A percentile compares a stretch with the other conserved stretches of the same genome.
phyloP scores from a whole-genome alignment of 2,113 vertebrate genomes.

The Vanacampus margaritifer region DNA sequence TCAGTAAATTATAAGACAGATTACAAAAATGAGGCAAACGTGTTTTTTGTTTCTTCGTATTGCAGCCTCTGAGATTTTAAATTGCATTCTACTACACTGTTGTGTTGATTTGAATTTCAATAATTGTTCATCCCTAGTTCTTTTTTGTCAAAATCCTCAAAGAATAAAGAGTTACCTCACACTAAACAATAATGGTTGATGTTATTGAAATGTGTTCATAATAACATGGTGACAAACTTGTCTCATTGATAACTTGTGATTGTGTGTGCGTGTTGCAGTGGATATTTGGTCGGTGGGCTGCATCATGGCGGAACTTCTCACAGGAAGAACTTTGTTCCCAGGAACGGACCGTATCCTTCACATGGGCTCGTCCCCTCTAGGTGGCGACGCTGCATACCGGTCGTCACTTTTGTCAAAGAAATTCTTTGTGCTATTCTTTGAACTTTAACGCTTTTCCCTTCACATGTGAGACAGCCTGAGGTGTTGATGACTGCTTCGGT shows the following conservation, averaged over 20 bases:
- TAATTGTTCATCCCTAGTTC: no score
- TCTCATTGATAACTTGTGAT: neutral
- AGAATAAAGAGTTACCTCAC: neutral
- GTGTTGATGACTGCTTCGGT: neutral
- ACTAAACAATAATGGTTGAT: neutral
- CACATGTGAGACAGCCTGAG: conserved; percentile 15
- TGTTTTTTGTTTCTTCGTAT: no score
- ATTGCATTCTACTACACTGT: no score
- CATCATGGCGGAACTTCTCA: conserved; percentile 98
- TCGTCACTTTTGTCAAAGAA: neutral
- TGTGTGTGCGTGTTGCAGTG: conserved; percentile 71
- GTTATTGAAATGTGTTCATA: neutral
- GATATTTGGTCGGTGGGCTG: conserved; percentile 99
- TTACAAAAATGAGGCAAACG: no score
- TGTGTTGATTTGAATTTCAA: no score
- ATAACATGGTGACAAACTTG: neutral
- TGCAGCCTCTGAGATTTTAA: no score
- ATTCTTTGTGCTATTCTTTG: neutral
- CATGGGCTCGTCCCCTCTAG: neutral
- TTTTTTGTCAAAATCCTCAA: neutral
- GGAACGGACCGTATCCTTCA: conserved; percentile 98
- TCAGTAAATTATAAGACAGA: no score
- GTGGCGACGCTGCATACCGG: neutral
- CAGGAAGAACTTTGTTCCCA: conserved; percentile 94
- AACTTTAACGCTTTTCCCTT: conserved; percentile 14